Evolutionary conservation across 2,113 vertebrate species (phyloP), one percentile per base, ranked within the genome.

Genomic region (Synodontis membranacea): DNA sequence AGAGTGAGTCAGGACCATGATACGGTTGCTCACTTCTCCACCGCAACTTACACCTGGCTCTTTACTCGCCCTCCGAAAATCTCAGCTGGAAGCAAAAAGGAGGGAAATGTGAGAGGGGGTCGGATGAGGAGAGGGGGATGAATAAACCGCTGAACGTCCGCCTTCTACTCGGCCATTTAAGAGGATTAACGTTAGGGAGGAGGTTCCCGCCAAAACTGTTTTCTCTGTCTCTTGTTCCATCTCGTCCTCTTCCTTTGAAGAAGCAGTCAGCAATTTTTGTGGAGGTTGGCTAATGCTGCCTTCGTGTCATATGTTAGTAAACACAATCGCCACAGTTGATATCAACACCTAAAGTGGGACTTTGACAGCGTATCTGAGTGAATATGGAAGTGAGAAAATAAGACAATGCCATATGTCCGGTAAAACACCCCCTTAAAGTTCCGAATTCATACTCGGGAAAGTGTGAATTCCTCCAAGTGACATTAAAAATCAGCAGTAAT

Each of bases 21-120:
- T 82, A 68, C 23, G 39, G 12, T 78, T 78, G 25, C 46, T 62
- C 70, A 79, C 42, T 70, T 86, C 62, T 42, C 81, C 37, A 78
- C 82, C 50, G 37, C 78, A 84, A 23, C 56, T 56, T 56, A 82
- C 87, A 88, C 89, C 89, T 90, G 89, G 87, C 83, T 83, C 83
- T 85, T 82, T 62, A 84, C 39, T 85, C 76, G 85, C 34, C 52
- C 54, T 17, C 58, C 46, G 28, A 82, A 82, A 64, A 42, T 84
- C 80, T 83, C 84, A 68, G 62, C 39, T 56, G 54, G 79, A 85
- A 85, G 86, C 66, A 87, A 88, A 88, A 84, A 90, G 37, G 54
- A 72, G 80, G 58, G 84, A 84, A 90, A 86, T 58, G 39, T 23
- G 83, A 90, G 87, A 86, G 72, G 44, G 78, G 68, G 81, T 54